Conservation (phyloP, 2,113 vertebrate genomes). For the Gracilinanus agilis region DNA sequence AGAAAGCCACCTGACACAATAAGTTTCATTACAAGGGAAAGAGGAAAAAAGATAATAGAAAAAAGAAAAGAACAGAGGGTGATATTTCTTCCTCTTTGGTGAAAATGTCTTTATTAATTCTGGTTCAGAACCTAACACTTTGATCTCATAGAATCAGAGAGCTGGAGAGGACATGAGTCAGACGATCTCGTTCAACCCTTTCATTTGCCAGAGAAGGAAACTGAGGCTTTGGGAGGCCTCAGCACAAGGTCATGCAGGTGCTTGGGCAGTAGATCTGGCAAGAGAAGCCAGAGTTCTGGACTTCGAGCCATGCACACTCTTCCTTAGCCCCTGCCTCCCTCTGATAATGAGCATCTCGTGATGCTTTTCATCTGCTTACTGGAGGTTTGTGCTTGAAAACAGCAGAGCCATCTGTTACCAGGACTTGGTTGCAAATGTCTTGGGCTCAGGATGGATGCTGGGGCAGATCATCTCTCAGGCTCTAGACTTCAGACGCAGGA, state of each 20-base stretch:
- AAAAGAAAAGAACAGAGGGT: background rate
- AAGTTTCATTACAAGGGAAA: background rate
- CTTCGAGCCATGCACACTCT: background rate
- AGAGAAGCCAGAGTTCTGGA: background rate
- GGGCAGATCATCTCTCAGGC: background rate
- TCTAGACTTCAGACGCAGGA: background rate
- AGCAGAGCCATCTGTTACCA: background rate
- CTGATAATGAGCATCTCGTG: background rate
- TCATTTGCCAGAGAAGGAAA: background rate
- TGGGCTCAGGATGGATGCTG: background rate
- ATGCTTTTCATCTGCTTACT: background rate
- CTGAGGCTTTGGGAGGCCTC: background rate
- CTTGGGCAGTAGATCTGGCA: background rate
- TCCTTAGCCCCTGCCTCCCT: too few species aligned
- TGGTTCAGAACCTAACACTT: background rate
- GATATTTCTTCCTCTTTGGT: background rate
- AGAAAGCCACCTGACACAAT: background rate
- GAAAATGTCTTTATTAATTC: constrained; percentile 3
- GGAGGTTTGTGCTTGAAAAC: background rate
- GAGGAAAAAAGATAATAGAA: background rate
- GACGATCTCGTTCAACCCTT: background rate
- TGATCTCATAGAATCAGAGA: background rate
- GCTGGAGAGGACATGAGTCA: background rate
- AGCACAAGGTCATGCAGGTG: background rate
- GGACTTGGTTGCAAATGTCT: background rate